These are phyloP conservation scores for Protodeltote pygarga DNA, from an alignment of 2,888 invertebrate genomes.

Conservation along the genomic window DNA sequence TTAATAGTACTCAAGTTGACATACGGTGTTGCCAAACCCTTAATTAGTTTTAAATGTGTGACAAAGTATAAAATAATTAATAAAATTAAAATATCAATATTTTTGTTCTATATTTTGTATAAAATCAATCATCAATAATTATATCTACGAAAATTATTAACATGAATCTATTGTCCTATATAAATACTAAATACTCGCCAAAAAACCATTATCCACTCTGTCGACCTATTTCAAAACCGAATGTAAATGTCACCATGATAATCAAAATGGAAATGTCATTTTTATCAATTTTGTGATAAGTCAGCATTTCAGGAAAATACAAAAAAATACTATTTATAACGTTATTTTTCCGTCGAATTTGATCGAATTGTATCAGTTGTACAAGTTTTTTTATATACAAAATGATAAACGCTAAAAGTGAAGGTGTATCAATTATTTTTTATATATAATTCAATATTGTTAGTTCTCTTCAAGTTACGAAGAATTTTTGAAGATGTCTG, in stretches of 20 bases:
- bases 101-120: background rate
- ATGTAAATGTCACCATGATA: conserved; percentile 42
- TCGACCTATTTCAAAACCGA: conserved; percentile 43
- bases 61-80: no score
- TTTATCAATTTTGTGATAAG: conserved; percentile 62
- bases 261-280: conserved; percentile 52
- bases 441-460: conserved; percentile 19
- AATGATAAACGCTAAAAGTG: conserved; percentile 31
- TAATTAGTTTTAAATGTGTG: no score
- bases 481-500: conserved; percentile 65
- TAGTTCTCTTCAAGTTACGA: conserved; percentile 38
- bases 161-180: no score
- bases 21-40: no score
- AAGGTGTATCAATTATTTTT: conserved; percentile 22
- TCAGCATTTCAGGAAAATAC: conserved; percentile 54
- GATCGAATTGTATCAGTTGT: conserved; percentile 13
- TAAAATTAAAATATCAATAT: no score
- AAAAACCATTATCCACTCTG: background rate
- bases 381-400: conserved; percentile 23
- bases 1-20: no score
- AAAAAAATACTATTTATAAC: conserved; percentile 20
- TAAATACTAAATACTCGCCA: no score
- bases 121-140: background rate
- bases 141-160: background rate
- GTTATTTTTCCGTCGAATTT: conserved; percentile 15